Evolutionary conservation across 2,797 vertebrate genomes (phyloP).

Genomic region (Lagocephalus sceleratus): DNA sequence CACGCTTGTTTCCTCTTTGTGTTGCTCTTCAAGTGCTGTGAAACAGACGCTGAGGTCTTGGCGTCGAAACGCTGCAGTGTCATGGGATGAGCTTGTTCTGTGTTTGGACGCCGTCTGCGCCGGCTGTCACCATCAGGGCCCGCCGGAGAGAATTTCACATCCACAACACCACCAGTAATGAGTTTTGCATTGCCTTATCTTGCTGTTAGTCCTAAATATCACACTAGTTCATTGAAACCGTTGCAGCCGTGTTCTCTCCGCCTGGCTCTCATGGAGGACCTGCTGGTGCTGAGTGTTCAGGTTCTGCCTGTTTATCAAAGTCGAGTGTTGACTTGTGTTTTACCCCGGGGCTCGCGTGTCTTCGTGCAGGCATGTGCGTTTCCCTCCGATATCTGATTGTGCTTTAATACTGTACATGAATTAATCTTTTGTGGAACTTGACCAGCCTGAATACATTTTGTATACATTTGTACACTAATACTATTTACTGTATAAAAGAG

Average conservation of each 20-base stretch:
- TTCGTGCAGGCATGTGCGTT: conserved; percentile 76
- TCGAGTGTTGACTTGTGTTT: conserved; percentile 78
- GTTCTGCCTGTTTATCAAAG: conserved; percentile 81
- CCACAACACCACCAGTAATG: conserved; percentile 21
- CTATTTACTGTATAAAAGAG: conserved; percentile 82
- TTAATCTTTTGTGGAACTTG: conserved; percentile 95
- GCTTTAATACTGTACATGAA: conserved; percentile 82
- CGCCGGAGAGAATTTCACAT: conserved; percentile 52
- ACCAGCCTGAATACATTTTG: conserved; percentile 92
- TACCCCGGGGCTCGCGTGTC: conserved; percentile 69
- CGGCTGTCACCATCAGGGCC: conserved; percentile 46
- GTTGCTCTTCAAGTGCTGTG: conserved; percentile 69
- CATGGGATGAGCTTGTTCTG: conserved; percentile 66
- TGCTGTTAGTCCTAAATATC: conserved; percentile 26
- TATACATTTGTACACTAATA: conserved; percentile 99
- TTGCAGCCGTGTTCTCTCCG: conserved; percentile 47
- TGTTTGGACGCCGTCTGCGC: conserved; percentile 60
- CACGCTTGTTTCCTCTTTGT: conserved; percentile 60
- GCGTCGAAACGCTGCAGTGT: conserved; percentile 67
- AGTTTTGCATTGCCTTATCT: conserved; percentile 59
- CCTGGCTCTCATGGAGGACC: conserved; percentile 47
- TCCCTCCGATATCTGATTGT: conserved; percentile 81
- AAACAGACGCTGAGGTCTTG: conserved; percentile 54
- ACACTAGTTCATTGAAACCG: background rate
- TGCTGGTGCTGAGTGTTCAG: conserved; percentile 60